Conservation (phyloP, 2,113 vertebrate species). For the Seriola aureovittata region DNA sequence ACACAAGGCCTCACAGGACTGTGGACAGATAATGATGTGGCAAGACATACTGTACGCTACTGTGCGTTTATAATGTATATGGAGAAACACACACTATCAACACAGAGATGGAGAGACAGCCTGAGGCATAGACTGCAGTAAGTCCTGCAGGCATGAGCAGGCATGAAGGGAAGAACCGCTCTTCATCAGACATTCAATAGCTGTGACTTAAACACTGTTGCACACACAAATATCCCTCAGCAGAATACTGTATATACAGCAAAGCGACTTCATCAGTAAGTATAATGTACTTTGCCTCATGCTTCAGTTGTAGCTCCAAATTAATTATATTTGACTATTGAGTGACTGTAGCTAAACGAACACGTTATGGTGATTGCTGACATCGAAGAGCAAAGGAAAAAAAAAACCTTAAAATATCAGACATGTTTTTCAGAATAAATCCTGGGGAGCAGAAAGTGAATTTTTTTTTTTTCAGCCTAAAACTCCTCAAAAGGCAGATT, state of each 20-base stretch:
- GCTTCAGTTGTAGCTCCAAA: constrained; percentile 16
- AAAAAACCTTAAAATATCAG: constrained; percentile 7
- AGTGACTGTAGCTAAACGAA: constrained; percentile 21
- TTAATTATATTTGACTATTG: constrained; percentile 27
- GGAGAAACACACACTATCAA: constrained; percentile 24
- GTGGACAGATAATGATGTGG: constrained; percentile 2
- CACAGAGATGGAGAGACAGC: constrained; percentile 27
- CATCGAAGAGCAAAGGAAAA: neutral
- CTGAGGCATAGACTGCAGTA: constrained; percentile 39
- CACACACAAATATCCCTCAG: constrained; percentile 28
- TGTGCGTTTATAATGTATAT: constrained; percentile 31
- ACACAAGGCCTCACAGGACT: constrained; percentile 14
- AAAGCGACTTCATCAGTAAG: constrained; percentile 26
- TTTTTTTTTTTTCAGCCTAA: constrained; percentile 36
- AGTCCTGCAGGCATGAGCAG: constrained; percentile 62
- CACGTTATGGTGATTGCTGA: neutral
- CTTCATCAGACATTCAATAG: constrained; percentile 45
- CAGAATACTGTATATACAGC: constrained; percentile 23
- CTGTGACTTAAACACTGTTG: constrained; percentile 46
- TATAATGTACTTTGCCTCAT: constrained; percentile 17
- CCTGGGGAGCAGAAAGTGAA: constrained; percentile 29
- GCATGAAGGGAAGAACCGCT: constrained; percentile 48
- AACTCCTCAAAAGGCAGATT: constrained; percentile 58
- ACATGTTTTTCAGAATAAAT: constrained; percentile 32
- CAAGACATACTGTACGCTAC: neutral